phyloP scores from a whole-genome alignment of 2,797 vertebrate species.

The Poecilia wingei region DNA sequence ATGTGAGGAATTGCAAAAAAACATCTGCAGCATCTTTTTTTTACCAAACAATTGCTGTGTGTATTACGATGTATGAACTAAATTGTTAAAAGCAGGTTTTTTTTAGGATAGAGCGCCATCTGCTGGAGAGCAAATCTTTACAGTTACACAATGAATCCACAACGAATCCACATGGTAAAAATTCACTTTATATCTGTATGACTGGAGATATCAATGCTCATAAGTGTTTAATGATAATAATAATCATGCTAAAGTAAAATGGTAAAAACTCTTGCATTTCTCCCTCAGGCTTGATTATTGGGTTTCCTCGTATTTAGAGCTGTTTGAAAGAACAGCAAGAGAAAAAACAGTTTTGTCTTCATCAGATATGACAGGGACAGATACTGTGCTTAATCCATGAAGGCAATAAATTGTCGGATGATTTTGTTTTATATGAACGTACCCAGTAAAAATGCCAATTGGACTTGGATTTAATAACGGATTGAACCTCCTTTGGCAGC shows the following conservation, averaged over 20 bases:
- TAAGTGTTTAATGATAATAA: neutral
- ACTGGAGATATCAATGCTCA: neutral
- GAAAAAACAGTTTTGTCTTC: constrained; percentile 2
- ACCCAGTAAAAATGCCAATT: constrained; percentile 3
- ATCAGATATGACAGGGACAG: neutral
- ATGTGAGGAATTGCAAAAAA: neutral
- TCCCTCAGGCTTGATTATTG: neutral
- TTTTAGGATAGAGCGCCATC: constrained; percentile 54
- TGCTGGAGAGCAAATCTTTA: constrained; percentile 49
- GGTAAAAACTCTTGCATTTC: neutral
- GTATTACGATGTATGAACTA: neutral
- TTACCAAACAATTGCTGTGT: neutral
- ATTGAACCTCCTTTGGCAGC: constrained; percentile 6
- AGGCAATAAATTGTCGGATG: neutral
- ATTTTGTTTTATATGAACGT: constrained; percentile 5
- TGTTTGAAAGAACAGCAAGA: neutral
- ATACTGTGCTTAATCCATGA: neutral
- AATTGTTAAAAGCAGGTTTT: neutral
- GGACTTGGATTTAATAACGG: constrained; percentile 10
- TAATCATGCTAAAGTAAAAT: neutral
- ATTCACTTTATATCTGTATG: neutral
- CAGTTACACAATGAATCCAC: neutral
- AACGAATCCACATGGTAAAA: neutral
- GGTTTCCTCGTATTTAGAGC: neutral
- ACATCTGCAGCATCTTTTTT: neutral